Percentiles rank a stretch among this genome's conserved stretches.
Conservation (phyloP, 1,140 invertebrate species). For the Dysdera silvatica region DNA sequence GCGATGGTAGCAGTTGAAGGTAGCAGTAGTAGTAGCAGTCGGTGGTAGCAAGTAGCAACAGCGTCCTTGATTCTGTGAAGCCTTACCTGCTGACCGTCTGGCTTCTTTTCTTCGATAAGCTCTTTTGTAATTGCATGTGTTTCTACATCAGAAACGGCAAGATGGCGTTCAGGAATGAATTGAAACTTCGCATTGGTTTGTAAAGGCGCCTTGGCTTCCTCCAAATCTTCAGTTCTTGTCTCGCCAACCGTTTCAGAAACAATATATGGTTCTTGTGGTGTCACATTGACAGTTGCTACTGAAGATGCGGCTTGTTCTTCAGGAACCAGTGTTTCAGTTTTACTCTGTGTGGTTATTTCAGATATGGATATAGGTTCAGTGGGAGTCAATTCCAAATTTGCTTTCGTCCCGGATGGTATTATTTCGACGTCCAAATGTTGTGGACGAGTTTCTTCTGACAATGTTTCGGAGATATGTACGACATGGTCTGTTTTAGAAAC, state of each 20-base stretch:
- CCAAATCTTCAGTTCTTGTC: slow-evolving; percentile 33
- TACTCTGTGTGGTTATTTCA: slow-evolving; percentile 33
- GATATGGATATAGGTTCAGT: slow-evolving; percentile 37
- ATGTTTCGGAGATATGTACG: slow-evolving; percentile 17
- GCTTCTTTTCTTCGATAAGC: slow-evolving; percentile 19
- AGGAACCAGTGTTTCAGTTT: neutral
- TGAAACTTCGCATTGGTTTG: slow-evolving; percentile 31
- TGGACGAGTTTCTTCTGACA: slow-evolving; percentile 6
- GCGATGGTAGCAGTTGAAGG: too few species aligned
- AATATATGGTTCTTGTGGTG: slow-evolving; percentile 21
- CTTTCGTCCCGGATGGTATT: slow-evolving; percentile 3
- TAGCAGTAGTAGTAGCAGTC: too few species aligned
- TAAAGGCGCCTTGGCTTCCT: slow-evolving; percentile 30
- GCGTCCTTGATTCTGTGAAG: too few species aligned
- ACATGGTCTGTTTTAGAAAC: slow-evolving; percentile 14
- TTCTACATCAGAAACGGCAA: slow-evolving; percentile 28
- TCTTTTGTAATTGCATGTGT: slow-evolving; percentile 25
- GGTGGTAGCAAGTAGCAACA: too few species aligned
- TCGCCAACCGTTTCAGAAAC: slow-evolving; percentile 32
- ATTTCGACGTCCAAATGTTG: neutral
- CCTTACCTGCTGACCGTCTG: slow-evolving; percentile 27
- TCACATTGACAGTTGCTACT: slow-evolving; percentile 2
- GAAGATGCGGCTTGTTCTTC: neutral
- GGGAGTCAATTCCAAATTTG: slow-evolving; percentile 55
- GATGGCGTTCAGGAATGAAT: slow-evolving; percentile 34